Base-by-base conservation (phyloP, 2,797 vertebrate species). In the Poliocrania exsul region DNA sequence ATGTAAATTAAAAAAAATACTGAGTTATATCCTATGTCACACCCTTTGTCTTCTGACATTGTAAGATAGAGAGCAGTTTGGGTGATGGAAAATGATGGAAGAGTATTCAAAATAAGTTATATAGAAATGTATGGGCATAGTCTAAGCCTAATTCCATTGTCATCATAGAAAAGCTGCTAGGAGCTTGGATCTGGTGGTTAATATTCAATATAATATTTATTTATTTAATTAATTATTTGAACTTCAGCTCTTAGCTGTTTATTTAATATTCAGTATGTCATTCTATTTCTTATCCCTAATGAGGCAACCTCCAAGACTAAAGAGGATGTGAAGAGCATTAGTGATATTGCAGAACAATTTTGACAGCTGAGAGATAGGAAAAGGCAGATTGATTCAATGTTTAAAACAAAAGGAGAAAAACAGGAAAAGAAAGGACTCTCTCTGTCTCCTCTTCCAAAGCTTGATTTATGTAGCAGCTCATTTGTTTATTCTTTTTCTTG, bases 321-420 rank as follows among this genome's bases (percentile, higher is more conserved):
- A 49, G 47, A 60, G 73, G 19, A 37, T 40, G 23, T 62, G 54
- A 88, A 95, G 77, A 95, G 75, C 78, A 26, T 86, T 91, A 18
- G 71, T 86, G 61, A 72, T 60, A 69, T 53, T 86, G 91, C 70
- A 85, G 88, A 94, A 85, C 49, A 70, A 62, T 86, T 96, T 84
- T 96, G 92, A 92, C 86, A 96, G 28, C 49, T 42, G 82, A 75
- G 67, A 51, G 57, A 56, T 5, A 80, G 88, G 58, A 90, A 88
- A 38, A 93, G 81, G 62, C 75, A 92, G 56, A 49, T 86, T 92
- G 64, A 84, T 94, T 96, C 69, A 80, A 24, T 66, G 37, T 77
- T 66, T 87, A 92, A 97, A 90, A 91, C 77, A 92, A 92, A 94
- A 44, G 57, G 65, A 95, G 78, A 66, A 89, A 89, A 92, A 92